These are phyloP conservation scores for Leptopterna dolabrata DNA, from an alignment of 2,888 invertebrate species.

Conservation along the genomic window DNA sequence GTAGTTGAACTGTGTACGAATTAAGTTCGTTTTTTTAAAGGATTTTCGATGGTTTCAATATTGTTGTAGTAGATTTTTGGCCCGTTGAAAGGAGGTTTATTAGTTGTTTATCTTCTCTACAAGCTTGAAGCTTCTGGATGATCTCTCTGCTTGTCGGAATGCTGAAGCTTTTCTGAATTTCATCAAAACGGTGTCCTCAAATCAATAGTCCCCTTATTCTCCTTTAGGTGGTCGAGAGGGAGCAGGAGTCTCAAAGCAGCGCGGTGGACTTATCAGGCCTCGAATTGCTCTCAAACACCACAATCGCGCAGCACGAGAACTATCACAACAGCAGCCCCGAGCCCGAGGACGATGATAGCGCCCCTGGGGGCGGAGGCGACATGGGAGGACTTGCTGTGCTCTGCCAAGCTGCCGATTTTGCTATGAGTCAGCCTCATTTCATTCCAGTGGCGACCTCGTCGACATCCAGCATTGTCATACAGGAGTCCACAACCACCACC, in stretches of 20 bases:
- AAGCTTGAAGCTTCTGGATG: background rate
- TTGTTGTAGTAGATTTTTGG: too few relatives aligned
- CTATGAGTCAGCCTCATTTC: slow-evolving; percentile 32
- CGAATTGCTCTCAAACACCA: slow-evolving; percentile 81
- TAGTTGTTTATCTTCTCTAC: background rate
- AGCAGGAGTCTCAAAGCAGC: slow-evolving; percentile 35
- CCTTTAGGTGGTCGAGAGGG: slow-evolving; percentile 23
- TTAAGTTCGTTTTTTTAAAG: too few relatives aligned
- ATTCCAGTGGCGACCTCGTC: slow-evolving; percentile 3
- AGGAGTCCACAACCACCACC: background rate
- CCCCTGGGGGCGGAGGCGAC: background rate
- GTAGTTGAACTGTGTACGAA: too few relatives aligned
- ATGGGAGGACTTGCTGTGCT: slow-evolving; percentile 74
- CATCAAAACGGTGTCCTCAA: background rate
- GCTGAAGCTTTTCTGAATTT: background rate
- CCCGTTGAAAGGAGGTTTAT: too few relatives aligned
- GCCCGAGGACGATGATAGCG: background rate
- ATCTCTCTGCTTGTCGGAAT: background rate
- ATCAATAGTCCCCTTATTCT: background rate
- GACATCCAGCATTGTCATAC: slow-evolving; percentile 4
- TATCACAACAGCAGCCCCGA: slow-evolving; percentile 34
- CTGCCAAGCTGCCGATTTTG: slow-evolving; percentile 85
- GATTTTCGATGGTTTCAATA: too few relatives aligned
- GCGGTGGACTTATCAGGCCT: slow-evolving; percentile 80
- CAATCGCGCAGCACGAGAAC: slow-evolving; percentile 81